Percentiles rank a stretch among this genome's conserved stretches.
Conservation (phyloP, 1,140 invertebrate species). For the Aethina tumida region DNA sequence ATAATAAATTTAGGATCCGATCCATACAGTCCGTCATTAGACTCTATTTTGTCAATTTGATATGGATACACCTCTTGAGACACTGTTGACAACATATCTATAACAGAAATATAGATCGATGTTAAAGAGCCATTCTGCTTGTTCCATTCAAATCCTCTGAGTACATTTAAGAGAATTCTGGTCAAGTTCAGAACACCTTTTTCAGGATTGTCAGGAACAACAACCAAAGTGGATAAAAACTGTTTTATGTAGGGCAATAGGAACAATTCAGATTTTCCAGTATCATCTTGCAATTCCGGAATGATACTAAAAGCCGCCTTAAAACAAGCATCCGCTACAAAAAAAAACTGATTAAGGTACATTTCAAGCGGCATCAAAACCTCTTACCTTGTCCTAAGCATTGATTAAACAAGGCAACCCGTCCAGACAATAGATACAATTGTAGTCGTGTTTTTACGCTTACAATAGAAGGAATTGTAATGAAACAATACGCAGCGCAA, state of each 20-base stretch:
- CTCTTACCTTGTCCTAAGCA: slow-evolving; percentile 75
- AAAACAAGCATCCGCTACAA: slow-evolving; percentile 81
- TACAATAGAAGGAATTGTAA: slow-evolving; percentile 88
- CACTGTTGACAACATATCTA: slow-evolving; percentile 64
- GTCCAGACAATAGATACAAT: slow-evolving; percentile 78
- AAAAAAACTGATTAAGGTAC: slow-evolving; percentile 6
- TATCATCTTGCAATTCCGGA: slow-evolving; percentile 70
- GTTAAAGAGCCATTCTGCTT: slow-evolving; percentile 42
- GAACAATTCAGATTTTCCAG: slow-evolving; percentile 62
- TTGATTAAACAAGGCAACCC: slow-evolving; percentile 81
- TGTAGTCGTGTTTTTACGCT: slow-evolving; percentile 65
- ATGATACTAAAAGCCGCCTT: slow-evolving; percentile 76
- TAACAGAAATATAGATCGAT: slow-evolving; percentile 55
- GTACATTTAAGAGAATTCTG: slow-evolving; percentile 60
- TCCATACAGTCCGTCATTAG: slow-evolving; percentile 89
- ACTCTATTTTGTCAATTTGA: slow-evolving; percentile 78
- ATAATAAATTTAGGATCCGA: slow-evolving; percentile 74
- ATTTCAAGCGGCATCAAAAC: slow-evolving; percentile 2
- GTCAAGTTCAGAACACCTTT: slow-evolving; percentile 70
- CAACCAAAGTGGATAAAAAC: slow-evolving; percentile 74
- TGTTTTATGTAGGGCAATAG: slow-evolving; percentile 62
- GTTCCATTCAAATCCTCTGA: slow-evolving; percentile 61
- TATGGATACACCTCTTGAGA: slow-evolving; percentile 72
- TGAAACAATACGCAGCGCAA: slow-evolving; percentile 91
- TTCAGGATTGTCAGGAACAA: slow-evolving; percentile 85